Evolutionary conservation across 2,888 invertebrate genomes (phyloP), one percentile per base, ranked within the genome.

Genomic region (Cheilosia scutellata): DNA sequence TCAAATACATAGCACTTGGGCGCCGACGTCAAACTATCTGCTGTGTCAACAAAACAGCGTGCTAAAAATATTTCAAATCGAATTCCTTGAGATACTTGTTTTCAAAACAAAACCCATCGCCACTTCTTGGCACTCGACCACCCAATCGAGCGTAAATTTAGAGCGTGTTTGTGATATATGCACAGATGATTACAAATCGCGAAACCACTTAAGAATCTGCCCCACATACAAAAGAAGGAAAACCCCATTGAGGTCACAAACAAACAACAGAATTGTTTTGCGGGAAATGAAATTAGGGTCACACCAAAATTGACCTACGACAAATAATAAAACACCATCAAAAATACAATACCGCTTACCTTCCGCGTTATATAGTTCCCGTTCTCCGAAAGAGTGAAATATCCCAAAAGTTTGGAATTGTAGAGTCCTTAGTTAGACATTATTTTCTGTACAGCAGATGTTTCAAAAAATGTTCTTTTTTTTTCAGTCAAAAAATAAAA

Each of bases 311-410:
- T 20, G 33, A 33, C 57, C 55, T 16, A 13, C 31, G 40, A 42
- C 11, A 47, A 62, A 42, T n/a, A n/a, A n/a, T n/a, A 7, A 16
- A n/a, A 44, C 11, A 37, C 11, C 11, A 11, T 4, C 5, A 16
- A 4, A n/a, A n/a, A 1, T 7, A 2, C 2, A 4, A 29, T 11
- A 5, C 1, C 13, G 5, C 84, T 80, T 66, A 86, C 84, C 80
- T 47, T 75, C 76, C 80, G 55, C 75, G 53, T 63, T 70, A 58
- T 58, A 76, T 76, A 66, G 42, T 49, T 40, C 70, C 20, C 71
- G 31, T 66, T 66, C 66, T 65, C 63, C 57, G 20, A 58, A 79
- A 58, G 44, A 75, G 57, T 78, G 44, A 77, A 55, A 44, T 70
- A 58, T 29, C 57, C 68, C 58, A 70, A 5, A 55, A 37, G 58